Evolutionary conservation across 2,888 invertebrate species (phyloP).

Genomic region (Tineola bisselliella): DNA sequence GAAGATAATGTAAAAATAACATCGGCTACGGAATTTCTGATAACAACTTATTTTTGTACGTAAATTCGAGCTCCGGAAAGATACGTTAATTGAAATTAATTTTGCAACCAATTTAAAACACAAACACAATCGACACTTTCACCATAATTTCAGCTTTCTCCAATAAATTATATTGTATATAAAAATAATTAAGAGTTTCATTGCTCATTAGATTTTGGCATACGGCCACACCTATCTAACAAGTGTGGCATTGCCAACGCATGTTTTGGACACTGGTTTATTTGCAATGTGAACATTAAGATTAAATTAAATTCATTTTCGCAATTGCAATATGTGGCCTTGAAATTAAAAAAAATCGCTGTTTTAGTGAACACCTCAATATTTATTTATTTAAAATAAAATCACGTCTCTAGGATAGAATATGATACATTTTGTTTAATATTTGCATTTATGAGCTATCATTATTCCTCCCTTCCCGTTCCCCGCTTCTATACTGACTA

Average conservation of each 20-base stretch:
- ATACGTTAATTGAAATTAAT: not conserved
- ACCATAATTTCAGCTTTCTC: no score
- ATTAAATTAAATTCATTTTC: not conserved
- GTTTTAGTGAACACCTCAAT: no score
- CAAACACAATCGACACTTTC: no score
- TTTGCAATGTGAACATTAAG: not conserved
- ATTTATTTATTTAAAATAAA: no score
- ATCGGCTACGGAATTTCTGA: not conserved
- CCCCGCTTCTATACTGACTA: no score
- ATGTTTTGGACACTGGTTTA: not conserved
- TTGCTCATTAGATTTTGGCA: not conserved
- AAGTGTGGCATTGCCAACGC: not conserved
- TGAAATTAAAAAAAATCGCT: no score
- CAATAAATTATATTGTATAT: no score
- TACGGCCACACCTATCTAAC: not conserved
- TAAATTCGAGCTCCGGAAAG: not conserved
- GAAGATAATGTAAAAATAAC: not conserved
- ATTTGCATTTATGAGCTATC: no score
- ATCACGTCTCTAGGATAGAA: no score
- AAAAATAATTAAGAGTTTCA: not conserved
- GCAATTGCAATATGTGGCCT: not conserved
- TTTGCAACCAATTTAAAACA: not conserved
- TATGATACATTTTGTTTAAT: no score
- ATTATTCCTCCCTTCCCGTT: no score
- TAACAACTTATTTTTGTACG: not conserved